Conservation (phyloP, 1,140 invertebrate species). For the Lordiphosa collinella region DNA sequence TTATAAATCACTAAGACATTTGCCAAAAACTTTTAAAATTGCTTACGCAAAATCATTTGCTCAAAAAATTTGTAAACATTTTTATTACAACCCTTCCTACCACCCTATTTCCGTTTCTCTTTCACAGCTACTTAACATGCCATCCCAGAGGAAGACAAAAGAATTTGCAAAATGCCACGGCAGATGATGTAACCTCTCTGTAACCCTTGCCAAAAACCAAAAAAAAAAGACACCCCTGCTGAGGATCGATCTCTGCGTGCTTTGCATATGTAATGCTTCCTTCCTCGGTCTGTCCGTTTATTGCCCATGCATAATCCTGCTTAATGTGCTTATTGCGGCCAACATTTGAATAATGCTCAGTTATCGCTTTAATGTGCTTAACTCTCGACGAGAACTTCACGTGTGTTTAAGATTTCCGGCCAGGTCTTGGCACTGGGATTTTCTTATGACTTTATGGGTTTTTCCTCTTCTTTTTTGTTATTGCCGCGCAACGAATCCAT, state of each 20-base stretch:
- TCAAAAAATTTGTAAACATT: slow-evolving; percentile 71
- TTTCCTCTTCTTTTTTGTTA: too few relatives aligned
- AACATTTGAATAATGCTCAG: slow-evolving; percentile 71
- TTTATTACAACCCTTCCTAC: slow-evolving; percentile 47
- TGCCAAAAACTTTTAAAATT: slow-evolving; percentile 24
- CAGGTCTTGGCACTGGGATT: neutral
- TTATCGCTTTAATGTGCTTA: slow-evolving; percentile 74
- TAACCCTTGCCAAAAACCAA: slow-evolving; percentile 6
- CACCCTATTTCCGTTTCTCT: slow-evolving; percentile 8
- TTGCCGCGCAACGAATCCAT: too few relatives aligned
- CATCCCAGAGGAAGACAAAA: slow-evolving; percentile 17
- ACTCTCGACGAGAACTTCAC: slow-evolving; percentile 23
- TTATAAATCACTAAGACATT: slow-evolving; percentile 55
- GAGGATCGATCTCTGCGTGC: slow-evolving; percentile 14
- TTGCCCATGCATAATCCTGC: slow-evolving; percentile 66
- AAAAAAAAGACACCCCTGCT: slow-evolving; percentile 18
- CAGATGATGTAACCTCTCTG: slow-evolving; percentile 12
- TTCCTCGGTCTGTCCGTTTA: slow-evolving; percentile 28
- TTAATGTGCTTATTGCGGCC: slow-evolving; percentile 64
- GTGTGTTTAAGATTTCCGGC: slow-evolving; percentile 29
- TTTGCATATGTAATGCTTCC: slow-evolving; percentile 45
- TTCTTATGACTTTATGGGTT: slow-evolving; percentile 16
- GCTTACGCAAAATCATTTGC: slow-evolving; percentile 65
- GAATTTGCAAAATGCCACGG: slow-evolving; percentile 30
- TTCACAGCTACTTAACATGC: slow-evolving; percentile 52